Evolutionary conservation across 1,140 invertebrate species (phyloP), one percentile per base, ranked within the genome.

Genomic region (Dendrolimus kikuchii): DNA sequence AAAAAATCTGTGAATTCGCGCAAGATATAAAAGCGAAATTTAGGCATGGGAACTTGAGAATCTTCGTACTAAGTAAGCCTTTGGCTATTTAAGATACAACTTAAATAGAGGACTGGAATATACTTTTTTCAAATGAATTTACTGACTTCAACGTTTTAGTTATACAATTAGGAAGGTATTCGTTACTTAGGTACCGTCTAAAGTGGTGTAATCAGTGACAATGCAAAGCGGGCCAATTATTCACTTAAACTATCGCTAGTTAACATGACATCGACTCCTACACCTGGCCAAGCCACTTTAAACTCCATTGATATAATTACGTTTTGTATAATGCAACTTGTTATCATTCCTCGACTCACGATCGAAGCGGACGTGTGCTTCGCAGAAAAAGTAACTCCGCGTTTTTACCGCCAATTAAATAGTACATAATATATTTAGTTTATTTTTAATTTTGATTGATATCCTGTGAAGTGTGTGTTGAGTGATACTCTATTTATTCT

Each of bases 321-420:
- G 51, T 53, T 54, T 52, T 56, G 44, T 47, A 53, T 48, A 48
- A 62, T 57, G 55, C 66, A 40, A 57, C 53, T 49, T 69, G 59
- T 77, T 77, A 74, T 78, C 68, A 72, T 68, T 64, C 69, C 58
- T 62, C 65, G 67, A 57, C 64, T 51, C 44, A 62, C 51, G 49
- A 60, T 55, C 59, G 62, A 7, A 36, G 41, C 7, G 67, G 55
- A 59, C 63, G 66, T 59, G 62, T 64, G 72, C 50, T 44, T 41
- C 49, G 52, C 53, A 36, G 53, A 49, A 40, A 48, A 1, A 49
- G 58, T 54, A 51, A 55, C 7, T 61, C 55, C 53, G 40, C 52
- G 51, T 54, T 51, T 60, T 52, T 49, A 49, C 40, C 50, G 55
- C 52, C 51, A 6, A 2, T 9, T 9, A 45, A 40, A 36, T 50